Evolutionary conservation across 2,888 invertebrate genomes (phyloP), one percentile per base, ranked within the genome.

Genomic region (Cantharis rufa): DNA sequence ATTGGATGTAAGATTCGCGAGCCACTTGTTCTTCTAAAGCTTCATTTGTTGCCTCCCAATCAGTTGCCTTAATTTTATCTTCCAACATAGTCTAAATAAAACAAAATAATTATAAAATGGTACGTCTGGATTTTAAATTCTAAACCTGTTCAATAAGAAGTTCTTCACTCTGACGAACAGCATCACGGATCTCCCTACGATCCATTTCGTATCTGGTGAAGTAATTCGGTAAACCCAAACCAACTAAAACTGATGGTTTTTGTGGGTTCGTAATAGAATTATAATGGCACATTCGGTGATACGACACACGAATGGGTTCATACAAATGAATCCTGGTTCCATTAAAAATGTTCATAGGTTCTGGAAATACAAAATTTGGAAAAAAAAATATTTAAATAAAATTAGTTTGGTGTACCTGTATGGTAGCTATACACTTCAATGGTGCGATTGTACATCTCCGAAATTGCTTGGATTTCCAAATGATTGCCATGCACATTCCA

Each of bases 1-100:
- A 96, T 86, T 95, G 94, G 69, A 95, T 90, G 87, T 95, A 96
- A 62, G 95, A 95, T 88, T 96, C 95, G 15, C 95, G 89, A 5
- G 96, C 95, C 10, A 95, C 94, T 89, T 96, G 95, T 86, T 96
- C 95, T 85, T 95, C 95, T 74, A 96, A 93, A n/a, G 94, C 94
- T 86, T 96, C 95, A 86, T 95, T 95, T 0, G 96, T 97, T 10
- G 96, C 94, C 87, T 97, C 96, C 95, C 95, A 96, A 87, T 97
- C 96, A 7, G 96, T 96, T 78, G 96, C 96, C 83, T 93, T 92
- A 69, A 96, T 88, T 86, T 97, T 97, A 86, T 97, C 96, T 87
- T 96, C 94, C 82, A 97, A 90, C 96, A 97, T 97, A 1, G 95
- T 93, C 93, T 95, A 80, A 1, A 84, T 80, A 81, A 61, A 77